Base-by-base conservation (phyloP, 2,888 invertebrate species). In the Alitta virens region DNA sequence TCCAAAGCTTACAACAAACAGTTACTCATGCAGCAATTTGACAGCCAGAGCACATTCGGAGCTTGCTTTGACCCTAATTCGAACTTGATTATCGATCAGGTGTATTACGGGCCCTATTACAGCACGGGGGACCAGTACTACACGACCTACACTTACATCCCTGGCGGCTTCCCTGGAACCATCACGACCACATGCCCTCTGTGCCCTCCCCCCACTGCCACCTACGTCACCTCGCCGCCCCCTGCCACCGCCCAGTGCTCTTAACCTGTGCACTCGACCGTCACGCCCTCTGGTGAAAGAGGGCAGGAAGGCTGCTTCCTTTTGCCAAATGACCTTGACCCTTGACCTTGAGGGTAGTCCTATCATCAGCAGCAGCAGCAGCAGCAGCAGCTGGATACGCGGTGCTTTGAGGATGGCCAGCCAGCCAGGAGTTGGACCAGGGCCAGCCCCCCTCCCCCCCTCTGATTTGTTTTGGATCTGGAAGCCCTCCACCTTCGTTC, bases 1-100 rank as follows among this genome's bases (percentile, higher is more conserved):
- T 60, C 63, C 42, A 68, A 92, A 80, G 80, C 81, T 16, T 79
- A 80, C 63, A 72, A 72, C 66, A 79, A 78, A 66, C 75, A 76
- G 65, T 67, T 77, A 27, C 75, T 74, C 63, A 72, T 78, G 67
- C 75, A 77, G 64, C 77, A 78, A 65, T 76, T 80, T 63, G 80
- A 79, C 70, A 70, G 78, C 56, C 71, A 78, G 49, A 78, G 72
- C 64, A 76, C 74, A 27, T 63, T 59, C 18, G 26, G 55, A n/a
- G 63, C 55, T 38, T 49, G 40, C 55, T 54, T 58, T 38, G 63
- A 69, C 56, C 68, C 69, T 50, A 65, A 65, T 53, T 63, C 53
- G 38, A 71, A 69, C 58, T 69, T 80, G 56, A 78, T 78, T 54
- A 77, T 82, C 33, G 81, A 82, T 69, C 80, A 81, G 68, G 80